Evolutionary conservation across 2,888 invertebrate genomes (phyloP).

Genomic region (Idaea aversata): DNA sequence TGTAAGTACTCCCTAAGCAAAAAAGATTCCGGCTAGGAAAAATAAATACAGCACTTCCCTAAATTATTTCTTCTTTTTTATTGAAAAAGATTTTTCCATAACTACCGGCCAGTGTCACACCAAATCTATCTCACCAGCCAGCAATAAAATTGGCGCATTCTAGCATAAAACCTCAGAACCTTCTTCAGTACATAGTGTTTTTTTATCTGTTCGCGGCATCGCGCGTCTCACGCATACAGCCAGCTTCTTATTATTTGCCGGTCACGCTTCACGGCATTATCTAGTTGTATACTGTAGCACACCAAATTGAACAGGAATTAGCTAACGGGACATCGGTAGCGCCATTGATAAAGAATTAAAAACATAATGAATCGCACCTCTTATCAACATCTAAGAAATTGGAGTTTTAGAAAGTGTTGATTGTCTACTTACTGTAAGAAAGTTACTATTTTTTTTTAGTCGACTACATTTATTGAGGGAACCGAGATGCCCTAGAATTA

Average conservation of each 20-base stretch:
- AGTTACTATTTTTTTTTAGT: neutral
- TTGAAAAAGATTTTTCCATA: too few relatives aligned
- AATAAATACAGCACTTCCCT: too few relatives aligned
- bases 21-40: too few relatives aligned
- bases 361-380: slow-evolving; percentile 41
- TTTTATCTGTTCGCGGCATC: neutral
- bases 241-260: slow-evolving; percentile 21
- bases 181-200: neutral
- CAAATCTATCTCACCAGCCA: neutral
- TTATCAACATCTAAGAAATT: slow-evolving; percentile 54
- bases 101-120: neutral
- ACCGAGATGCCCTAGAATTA: slow-evolving; percentile 5
- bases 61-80: too few relatives aligned
- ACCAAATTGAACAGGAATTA: slow-evolving; percentile 57
- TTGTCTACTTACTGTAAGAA: slow-evolving; percentile 31
- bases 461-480: neutral
- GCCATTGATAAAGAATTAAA: slow-evolving; percentile 65
- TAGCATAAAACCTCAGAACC: neutral
- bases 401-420: slow-evolving; percentile 56
- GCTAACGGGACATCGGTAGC: slow-evolving; percentile 61
- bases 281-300: slow-evolving; percentile 19
- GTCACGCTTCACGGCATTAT: slow-evolving; percentile 44
- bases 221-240: neutral
- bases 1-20: too few relatives aligned
- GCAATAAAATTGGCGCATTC: neutral